Evolutionary conservation across 1,140 invertebrate genomes (phyloP), one percentile per base, ranked within the genome.

Genomic region (Scaptomyza pallida): DNA sequence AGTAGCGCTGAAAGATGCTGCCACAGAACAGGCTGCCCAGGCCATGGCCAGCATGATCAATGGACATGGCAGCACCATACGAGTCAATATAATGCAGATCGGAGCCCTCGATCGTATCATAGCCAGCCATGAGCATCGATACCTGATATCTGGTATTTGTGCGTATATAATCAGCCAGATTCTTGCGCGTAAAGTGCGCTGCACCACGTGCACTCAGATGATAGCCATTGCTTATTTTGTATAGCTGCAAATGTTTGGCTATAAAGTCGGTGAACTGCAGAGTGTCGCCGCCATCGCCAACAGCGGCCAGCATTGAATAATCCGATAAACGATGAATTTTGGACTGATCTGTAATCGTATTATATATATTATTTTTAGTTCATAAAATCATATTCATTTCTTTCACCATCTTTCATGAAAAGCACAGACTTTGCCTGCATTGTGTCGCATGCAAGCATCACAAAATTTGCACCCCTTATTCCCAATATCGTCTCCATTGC

Each of bases 201-300:
- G 98, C 97, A 13, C 97, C 96, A 74, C 94, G 94, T 2, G 98
- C 97, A 12, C 97, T 96, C 37, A 99, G 90, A 91, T 99, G 98
- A 92, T 99, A 99, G 1, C 97, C 98, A 92, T 99, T 98, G 73
- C 97, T 94, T 95, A 99, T 99, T 93, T 99, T 99, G 90, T 99
- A 99, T 1, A 99, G 92, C 73, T 99, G 97, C 86, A 99, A 95
- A 92, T 99, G 99, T 92, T 99, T 99, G 0, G 96, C 95, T 79
- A 99, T 99, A 90, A 97, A 99, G 89, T 99, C 98, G n/a, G 98
- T 97, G 93, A 99, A 99, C 91, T 99, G 98, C 12, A 95, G 95
- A 1, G 97, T 97, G 91, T 99, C 99, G 3, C 98, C 99, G n/a
- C 95, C 93, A 92, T 99, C 98, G 47, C 99, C 99, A 81, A 94